Evolutionary conservation across 2,888 invertebrate genomes (phyloP), one percentile per base, ranked within the genome.

Genomic region (Mythimna lalbum): DNA sequence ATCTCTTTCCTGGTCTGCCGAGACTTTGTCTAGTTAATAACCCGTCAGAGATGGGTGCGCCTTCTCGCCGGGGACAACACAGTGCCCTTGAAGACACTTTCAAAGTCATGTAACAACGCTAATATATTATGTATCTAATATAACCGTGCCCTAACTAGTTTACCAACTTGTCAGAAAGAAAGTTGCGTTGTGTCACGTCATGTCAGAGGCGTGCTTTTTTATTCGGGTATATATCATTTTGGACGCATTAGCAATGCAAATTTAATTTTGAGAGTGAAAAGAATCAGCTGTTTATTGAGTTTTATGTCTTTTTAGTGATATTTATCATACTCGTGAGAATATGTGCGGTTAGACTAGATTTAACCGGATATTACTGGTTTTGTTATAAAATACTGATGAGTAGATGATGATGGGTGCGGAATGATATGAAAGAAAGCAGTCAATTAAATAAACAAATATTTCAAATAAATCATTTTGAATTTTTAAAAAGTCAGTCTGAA

Each of bases 201-300:
- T n/a, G 53, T 62, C 64, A 59, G 27, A 56, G 21, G 39, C 63
- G 36, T 49, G 39, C 12, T 59, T 53, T 63, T 72, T 65, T 70
- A 55, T 70, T 66, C 39, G 19, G 43, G 17, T 62, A 67, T 71
- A 66, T 69, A 55, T 65, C 64, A 65, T 55, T 43, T 76, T n/a
- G 21, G 33, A 49, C 6, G 55, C 60, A 83, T 82, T 80, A 53
- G 83, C 73, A 82, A 68, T 83, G 73, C 77, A 55, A 83, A 82
- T 82, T 36, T 61, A 17, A 3, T 23, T 55, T 61, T 47, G 69
- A 61, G 60, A 76, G 80, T 71, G 81, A 81, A 73, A 75, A 81
- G n/a, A 64, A 52, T 52, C 72, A 31, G 52, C 61, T 66, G 63
- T 31, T 36, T 52, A 27, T 60, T 19, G 39, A 52, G n/a, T 52